These are phyloP conservation scores for Adoxophyes honmai DNA, from an alignment of 1,140 invertebrate genomes.

Conservation along the genomic window DNA sequence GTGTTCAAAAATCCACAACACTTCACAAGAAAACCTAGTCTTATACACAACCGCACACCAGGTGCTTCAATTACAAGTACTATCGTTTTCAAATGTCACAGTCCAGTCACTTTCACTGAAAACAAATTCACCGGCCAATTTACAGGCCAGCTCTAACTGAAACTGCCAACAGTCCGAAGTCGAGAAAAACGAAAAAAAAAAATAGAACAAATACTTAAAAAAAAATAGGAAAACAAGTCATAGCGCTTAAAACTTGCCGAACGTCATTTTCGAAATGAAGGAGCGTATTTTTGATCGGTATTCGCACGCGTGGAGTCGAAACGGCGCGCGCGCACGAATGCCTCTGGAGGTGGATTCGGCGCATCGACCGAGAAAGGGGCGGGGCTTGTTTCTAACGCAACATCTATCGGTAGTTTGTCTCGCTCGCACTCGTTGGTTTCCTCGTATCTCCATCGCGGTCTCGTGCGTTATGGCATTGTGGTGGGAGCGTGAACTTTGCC, in stretches of 20 bases:
- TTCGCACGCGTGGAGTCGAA: conserved; percentile 41
- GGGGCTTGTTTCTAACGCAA: conserved; percentile 68
- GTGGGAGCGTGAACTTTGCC: conserved; percentile 69
- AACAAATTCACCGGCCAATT: conserved; percentile 39
- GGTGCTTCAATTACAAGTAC: conserved; percentile 36
- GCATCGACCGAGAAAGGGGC: conserved; percentile 47
- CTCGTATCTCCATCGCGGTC: conserved; percentile 32
- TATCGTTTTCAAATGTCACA: conserved; percentile 62
- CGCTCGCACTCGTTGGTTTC: conserved; percentile 19
- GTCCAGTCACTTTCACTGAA: conserved; percentile 54
- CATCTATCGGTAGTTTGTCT: conserved; percentile 51
- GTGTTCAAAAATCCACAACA: conserved; percentile 47
- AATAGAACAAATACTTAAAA: neutral
- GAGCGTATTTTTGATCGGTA: conserved; percentile 25
- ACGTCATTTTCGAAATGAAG: conserved; percentile 37
- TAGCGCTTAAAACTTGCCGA: neutral
- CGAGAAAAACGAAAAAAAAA: conserved; percentile 7
- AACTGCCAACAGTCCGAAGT: conserved; percentile 37
- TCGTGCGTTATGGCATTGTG: conserved; percentile 57
- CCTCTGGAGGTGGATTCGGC: conserved; percentile 56
- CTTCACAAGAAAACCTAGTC: conserved; percentile 40
- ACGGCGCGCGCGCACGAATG: conserved; percentile 72
- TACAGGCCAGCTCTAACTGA: conserved; percentile 46
- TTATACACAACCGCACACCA: conserved; percentile 33
- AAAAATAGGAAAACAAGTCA: conserved; percentile 7